These are phyloP conservation scores for Diacarnus erythraeanus DNA, from an alignment of 37 sponge, comb jelly and placozoan genomes.

Conservation along the genomic window DNA sequence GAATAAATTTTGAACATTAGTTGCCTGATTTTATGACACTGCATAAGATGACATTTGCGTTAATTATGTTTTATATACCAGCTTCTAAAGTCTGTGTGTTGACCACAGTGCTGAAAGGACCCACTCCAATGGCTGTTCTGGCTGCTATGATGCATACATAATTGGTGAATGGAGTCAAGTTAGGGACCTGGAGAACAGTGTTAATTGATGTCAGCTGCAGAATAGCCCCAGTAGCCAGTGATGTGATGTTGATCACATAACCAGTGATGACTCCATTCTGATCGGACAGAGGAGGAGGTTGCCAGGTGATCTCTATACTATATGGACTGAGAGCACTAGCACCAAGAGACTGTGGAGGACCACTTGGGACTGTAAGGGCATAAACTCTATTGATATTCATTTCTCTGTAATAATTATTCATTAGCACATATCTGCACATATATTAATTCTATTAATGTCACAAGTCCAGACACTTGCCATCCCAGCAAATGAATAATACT, in stretches of 20 bases:
- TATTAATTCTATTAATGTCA: too few relatives aligned
- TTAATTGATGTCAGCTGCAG: background rate
- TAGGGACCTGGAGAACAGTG: constrained; percentile 12
- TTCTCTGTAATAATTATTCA: too few relatives aligned
- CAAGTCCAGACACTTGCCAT: too few relatives aligned
- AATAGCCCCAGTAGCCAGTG: background rate
- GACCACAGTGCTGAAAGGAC: constrained; percentile 35
- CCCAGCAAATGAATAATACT: too few relatives aligned
- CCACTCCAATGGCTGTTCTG: constrained; percentile 25
- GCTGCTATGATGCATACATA: constrained; percentile 32
- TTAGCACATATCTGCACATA: too few relatives aligned
- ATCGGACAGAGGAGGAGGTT: constrained; percentile 18
- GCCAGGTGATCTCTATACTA: constrained; percentile 2
- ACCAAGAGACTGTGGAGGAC: background rate
- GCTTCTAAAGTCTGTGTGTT: constrained; percentile 14
- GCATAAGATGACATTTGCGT: too few relatives aligned
- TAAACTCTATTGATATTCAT: too few relatives aligned
- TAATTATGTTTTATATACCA: too few relatives aligned
- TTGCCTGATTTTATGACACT: too few relatives aligned
- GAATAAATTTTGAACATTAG: too few relatives aligned
- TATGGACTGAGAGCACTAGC: background rate
- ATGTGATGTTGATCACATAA: constrained; percentile 41
- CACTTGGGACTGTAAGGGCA: background rate
- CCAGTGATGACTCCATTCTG: constrained; percentile 44
- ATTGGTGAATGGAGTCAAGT: constrained; percentile 29